A percentile compares a stretch with the other conserved stretches of the same genome.
phyloP scores from a whole-genome alignment of 1,140 invertebrate genomes.

The Drosophila nebulosa region DNA sequence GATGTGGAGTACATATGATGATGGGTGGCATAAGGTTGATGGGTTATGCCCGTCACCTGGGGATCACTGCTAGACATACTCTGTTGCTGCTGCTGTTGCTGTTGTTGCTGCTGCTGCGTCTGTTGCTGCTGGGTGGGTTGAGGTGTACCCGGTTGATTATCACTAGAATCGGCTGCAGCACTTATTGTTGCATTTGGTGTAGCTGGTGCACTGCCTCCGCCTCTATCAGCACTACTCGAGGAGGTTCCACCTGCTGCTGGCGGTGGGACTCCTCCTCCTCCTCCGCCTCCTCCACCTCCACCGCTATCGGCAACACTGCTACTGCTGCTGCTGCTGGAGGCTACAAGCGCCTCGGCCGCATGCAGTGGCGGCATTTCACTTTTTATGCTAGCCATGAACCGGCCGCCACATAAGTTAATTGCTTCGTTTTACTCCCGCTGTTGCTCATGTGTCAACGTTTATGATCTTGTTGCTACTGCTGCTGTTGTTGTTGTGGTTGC shows the following conservation, averaged over 20 bases:
- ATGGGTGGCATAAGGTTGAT: constrained; percentile 78
- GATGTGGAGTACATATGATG: constrained; percentile 49
- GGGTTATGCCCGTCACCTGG: constrained; percentile 59
- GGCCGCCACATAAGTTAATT: constrained; percentile 52
- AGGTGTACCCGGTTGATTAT: constrained; percentile 80
- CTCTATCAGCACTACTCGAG: neutral
- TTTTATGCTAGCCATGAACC: constrained; percentile 73
- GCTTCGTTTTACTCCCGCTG: constrained; percentile 8
- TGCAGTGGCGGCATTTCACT: constrained; percentile 80
- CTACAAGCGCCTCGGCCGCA: constrained; percentile 70
- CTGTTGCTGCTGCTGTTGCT: constrained; percentile 48
- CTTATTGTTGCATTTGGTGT: constrained; percentile 70
- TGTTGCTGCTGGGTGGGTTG: constrained; percentile 60
- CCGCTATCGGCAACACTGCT: constrained; percentile 30
- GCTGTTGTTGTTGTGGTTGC: neutral
- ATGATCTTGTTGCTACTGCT: neutral
- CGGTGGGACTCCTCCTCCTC: neutral
- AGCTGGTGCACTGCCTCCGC: constrained; percentile 48
- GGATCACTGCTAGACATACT: constrained; percentile 13
- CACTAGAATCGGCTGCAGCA: constrained; percentile 80
- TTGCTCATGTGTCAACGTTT: neutral
- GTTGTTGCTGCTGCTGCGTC: constrained; percentile 38
- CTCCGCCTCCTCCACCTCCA: constrained; percentile 16
- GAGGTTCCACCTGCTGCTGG: no score
- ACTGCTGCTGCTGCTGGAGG: constrained; percentile 14